phyloP scores from a whole-genome alignment of 2,797 vertebrate species.

The Peromyscus melanophrys region DNA sequence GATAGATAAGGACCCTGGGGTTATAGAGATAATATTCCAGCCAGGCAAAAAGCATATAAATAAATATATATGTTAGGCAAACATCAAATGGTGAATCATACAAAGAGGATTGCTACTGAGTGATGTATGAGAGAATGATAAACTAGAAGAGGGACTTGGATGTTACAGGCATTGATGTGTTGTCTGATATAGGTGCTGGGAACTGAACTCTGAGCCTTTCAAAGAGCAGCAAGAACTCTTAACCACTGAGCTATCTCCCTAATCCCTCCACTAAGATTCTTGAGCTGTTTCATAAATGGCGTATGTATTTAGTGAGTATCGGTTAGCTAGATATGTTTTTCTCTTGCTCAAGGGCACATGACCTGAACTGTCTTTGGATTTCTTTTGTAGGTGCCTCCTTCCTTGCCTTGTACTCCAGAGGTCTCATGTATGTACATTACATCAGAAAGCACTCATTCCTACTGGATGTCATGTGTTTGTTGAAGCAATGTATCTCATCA shows the following conservation, averaged over 20 bases:
- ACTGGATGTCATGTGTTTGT: not conserved
- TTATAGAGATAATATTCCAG: not conserved
- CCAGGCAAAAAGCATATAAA: not conserved
- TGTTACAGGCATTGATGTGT: not conserved
- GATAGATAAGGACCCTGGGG: conserved; percentile 19
- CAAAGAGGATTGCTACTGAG: not conserved
- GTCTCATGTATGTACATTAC: not conserved
- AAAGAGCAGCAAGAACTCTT: not conserved
- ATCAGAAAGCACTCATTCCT: not conserved
- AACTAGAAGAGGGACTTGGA: not conserved
- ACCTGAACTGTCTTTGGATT: conserved; percentile 9
- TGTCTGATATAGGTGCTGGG: not conserved
- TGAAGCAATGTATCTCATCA: not conserved
- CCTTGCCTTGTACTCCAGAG: not conserved
- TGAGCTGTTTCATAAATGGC: not conserved
- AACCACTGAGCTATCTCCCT: not conserved
- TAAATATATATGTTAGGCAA: not conserved
- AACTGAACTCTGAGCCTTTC: not conserved
- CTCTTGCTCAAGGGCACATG: not conserved
- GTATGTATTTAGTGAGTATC: not conserved
- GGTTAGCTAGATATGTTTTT: not conserved
- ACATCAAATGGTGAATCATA: not conserved
- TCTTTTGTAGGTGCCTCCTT: not conserved
- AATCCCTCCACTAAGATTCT: not conserved
- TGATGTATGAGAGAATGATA: not conserved